Evolutionary conservation across 1,140 invertebrate genomes (phyloP).

Genomic region (Achroia grisella): DNA sequence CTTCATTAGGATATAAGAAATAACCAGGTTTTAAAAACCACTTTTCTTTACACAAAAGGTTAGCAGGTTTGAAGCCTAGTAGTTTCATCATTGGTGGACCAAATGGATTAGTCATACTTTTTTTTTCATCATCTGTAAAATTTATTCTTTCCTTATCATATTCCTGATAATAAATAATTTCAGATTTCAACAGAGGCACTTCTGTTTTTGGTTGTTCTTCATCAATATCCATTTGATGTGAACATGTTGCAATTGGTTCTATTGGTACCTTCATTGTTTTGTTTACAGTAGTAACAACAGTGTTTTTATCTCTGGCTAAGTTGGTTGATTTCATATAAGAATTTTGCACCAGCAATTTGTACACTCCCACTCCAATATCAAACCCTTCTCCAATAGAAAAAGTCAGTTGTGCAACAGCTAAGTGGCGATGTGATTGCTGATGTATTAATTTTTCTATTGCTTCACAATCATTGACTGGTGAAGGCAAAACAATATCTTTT

Average conservation of each 20-base stretch:
- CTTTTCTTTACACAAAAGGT: conserved; percentile 51
- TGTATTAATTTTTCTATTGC: conserved; percentile 44
- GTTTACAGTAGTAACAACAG: conserved; percentile 37
- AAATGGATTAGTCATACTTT: conserved; percentile 52
- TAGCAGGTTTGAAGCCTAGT: conserved; percentile 57
- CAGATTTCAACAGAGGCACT: conserved; percentile 50
- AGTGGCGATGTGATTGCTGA: conserved; percentile 46
- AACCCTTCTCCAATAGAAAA: conserved; percentile 52
- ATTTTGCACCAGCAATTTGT: conserved; percentile 36
- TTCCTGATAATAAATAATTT: conserved; percentile 43
- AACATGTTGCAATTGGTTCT: background rate
- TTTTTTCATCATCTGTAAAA: conserved; percentile 54
- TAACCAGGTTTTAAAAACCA: conserved; percentile 55
- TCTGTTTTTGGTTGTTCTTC: conserved; percentile 22
- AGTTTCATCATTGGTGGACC: conserved; percentile 51
- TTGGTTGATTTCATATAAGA: conserved; percentile 32
- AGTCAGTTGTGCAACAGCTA: conserved; percentile 43
- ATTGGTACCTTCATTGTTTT: conserved; percentile 44
- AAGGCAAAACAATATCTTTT: conserved; percentile 30
- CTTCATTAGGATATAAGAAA: conserved; percentile 61
- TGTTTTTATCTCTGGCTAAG: conserved; percentile 48
- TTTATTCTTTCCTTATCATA: conserved; percentile 50
- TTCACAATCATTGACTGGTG: conserved; percentile 28
- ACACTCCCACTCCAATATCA: conserved; percentile 49
- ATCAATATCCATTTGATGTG: conserved; percentile 14